Conservation (phyloP, 2,797 vertebrate genomes). For the Loriculus beryllinus region DNA sequence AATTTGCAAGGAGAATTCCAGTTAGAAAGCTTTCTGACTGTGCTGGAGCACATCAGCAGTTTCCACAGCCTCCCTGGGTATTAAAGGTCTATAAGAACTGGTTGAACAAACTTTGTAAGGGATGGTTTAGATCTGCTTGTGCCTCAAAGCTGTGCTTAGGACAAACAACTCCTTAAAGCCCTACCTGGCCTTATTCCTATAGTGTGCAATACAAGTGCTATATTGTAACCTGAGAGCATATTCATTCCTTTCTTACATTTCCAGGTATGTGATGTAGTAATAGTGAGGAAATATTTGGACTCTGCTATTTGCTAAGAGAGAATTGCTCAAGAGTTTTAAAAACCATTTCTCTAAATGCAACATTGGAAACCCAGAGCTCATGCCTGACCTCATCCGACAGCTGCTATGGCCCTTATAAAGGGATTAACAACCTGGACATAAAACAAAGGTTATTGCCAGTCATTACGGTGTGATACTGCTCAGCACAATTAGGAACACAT, state of each 20-base stretch:
- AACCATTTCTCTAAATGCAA: not conserved
- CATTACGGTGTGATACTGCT: constrained; percentile 20
- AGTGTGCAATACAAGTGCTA: not conserved
- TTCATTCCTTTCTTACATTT: not conserved
- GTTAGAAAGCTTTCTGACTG: constrained; percentile 1
- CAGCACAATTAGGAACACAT: constrained; percentile 11
- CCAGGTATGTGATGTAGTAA: not conserved
- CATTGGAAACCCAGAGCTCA: constrained; percentile 30
- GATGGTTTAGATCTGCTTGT: not conserved
- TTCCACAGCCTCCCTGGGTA: constrained; percentile 2
- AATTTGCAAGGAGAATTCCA: constrained; percentile 31
- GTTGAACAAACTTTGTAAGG: constrained; percentile 10
- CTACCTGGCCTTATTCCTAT: not conserved
- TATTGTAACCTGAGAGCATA: not conserved
- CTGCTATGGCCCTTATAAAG: constrained; percentile 34
- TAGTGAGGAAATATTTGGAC: not conserved
- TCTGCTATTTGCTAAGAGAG: not conserved
- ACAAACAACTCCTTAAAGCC: constrained; percentile 25
- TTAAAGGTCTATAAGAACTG: not conserved
- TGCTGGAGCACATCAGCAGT: not conserved
- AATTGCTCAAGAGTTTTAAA: constrained; percentile 17
- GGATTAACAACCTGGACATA: constrained; percentile 54
- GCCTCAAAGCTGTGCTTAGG: not conserved
- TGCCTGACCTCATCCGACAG: constrained; percentile 43
- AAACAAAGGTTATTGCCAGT: constrained; percentile 39